Percentiles rank a stretch among this genome's conserved stretches.
These are phyloP conservation scores for Dendrocincla fuliginosa DNA, from an alignment of 2,797 vertebrate genomes.

Conservation along the genomic window DNA sequence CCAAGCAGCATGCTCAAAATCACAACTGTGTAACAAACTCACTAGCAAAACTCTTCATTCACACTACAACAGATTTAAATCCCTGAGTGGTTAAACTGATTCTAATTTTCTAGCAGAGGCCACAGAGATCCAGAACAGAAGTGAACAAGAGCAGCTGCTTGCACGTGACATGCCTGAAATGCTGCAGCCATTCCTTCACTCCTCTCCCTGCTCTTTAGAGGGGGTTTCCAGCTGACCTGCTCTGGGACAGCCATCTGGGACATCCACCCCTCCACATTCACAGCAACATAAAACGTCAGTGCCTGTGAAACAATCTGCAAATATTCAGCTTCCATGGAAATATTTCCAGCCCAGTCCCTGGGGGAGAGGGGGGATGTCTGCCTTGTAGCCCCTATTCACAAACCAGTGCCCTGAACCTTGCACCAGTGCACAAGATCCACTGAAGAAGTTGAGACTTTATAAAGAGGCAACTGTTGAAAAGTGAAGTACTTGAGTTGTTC, in stretches of 20 bases:
- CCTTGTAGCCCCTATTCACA: background rate
- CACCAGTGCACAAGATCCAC: background rate
- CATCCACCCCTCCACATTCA: slow-evolving; percentile 23
- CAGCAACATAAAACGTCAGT: background rate
- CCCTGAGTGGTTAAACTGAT: background rate
- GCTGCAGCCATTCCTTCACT: background rate
- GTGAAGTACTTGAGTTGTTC: fast-evolving
- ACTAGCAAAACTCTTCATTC: background rate
- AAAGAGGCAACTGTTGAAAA: background rate
- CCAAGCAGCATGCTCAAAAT: background rate
- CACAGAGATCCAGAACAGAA: background rate
- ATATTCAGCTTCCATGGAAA: background rate
- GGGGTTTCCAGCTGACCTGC: slow-evolving; percentile 71
- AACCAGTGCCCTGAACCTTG: background rate
- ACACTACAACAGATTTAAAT: background rate
- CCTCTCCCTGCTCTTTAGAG: slow-evolving; percentile 16
- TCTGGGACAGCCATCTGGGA: slow-evolving; percentile 20
- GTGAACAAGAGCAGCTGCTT: background rate
- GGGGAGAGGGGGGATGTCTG: background rate
- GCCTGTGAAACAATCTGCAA: slow-evolving; percentile 21
- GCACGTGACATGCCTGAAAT: background rate
- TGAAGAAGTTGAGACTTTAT: background rate
- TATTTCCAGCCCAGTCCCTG: background rate
- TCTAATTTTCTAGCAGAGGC: background rate
- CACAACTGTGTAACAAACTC: background rate